Conservation (phyloP, 2,888 invertebrate genomes). For the Sicus ferrugineus region DNA sequence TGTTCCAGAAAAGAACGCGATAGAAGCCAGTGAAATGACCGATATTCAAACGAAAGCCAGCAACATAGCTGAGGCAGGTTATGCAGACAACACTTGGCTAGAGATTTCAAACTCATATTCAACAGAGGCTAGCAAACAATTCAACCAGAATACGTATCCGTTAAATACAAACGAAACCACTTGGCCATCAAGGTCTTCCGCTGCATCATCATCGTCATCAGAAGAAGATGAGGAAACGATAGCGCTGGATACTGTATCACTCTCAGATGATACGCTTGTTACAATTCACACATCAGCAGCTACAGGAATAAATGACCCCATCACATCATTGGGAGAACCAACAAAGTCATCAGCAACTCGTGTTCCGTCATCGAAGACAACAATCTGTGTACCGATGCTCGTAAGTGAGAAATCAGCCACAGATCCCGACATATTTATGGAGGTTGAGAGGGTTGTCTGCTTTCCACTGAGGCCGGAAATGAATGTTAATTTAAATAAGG, state of each 20-base stretch:
- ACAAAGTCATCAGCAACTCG: constrained; percentile 2
- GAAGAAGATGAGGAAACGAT: background rate
- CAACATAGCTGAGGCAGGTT: background rate
- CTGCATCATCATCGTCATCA: background rate
- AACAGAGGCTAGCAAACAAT: background rate
- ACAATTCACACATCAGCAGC: background rate
- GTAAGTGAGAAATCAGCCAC: constrained; percentile 48
- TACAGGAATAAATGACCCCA: background rate
- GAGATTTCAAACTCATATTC: constrained; percentile 12
- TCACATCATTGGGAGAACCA: background rate
- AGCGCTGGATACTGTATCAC: background rate
- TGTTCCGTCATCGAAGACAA: constrained; percentile 56
- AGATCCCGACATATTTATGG: constrained; percentile 45
- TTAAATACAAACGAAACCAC: constrained; percentile 14
- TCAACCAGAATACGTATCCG: background rate
- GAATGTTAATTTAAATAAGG: background rate
- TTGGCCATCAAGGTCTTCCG: constrained; percentile 9
- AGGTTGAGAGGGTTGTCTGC: constrained; percentile 55
- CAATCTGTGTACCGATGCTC: constrained; percentile 55
- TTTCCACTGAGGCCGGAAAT: constrained; percentile 50
- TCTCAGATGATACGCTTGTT: background rate
- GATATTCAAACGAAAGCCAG: background rate
- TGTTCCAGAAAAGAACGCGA: background rate
- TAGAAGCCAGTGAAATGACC: background rate
- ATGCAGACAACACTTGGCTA: background rate